Conservation (phyloP, 2,797 vertebrate species). For the Myoxocephalus aenaeus region DNA sequence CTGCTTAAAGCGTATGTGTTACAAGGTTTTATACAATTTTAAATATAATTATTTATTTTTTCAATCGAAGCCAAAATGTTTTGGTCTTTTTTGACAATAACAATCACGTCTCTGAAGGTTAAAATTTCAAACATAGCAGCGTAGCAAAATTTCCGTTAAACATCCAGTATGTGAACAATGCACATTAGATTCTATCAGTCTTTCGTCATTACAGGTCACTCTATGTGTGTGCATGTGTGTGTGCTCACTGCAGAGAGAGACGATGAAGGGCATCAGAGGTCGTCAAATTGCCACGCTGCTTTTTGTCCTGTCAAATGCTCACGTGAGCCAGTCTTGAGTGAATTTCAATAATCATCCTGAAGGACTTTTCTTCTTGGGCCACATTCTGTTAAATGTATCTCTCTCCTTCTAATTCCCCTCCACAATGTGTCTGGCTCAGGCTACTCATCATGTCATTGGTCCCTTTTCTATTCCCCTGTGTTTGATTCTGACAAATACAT, state of each 20-base stretch:
- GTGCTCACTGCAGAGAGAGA: constrained; percentile 26
- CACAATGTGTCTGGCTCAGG: constrained; percentile 80
- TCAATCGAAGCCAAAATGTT: background rate
- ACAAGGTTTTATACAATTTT: background rate
- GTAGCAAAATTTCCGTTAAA: constrained; percentile 20
- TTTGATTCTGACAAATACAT: constrained; percentile 89
- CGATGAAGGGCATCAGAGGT: constrained; percentile 74
- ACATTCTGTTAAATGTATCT: constrained; percentile 83
- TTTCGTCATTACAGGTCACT: constrained; percentile 48
- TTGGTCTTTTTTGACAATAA: background rate
- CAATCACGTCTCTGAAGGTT: constrained; percentile 10
- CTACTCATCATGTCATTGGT: constrained; percentile 84
- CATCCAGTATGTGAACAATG: constrained; percentile 20
- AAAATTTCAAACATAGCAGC: background rate
- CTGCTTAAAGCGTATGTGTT: background rate
- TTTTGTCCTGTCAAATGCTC: constrained; percentile 75
- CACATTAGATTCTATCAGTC: constrained; percentile 43
- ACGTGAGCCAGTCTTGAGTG: constrained; percentile 68
- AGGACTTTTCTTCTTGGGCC: constrained; percentile 81
- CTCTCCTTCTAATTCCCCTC: constrained; percentile 82
- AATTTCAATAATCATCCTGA: constrained; percentile 84
- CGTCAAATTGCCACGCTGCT: constrained; percentile 66
- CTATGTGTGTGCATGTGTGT: constrained; percentile 2
- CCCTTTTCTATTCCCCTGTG: constrained; percentile 84
- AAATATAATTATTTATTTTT: background rate